Percentiles rank a stretch among this genome's conserved stretches.
phyloP scores from a whole-genome alignment of 2,113 vertebrate species.

The Hydropotes inermis region DNA sequence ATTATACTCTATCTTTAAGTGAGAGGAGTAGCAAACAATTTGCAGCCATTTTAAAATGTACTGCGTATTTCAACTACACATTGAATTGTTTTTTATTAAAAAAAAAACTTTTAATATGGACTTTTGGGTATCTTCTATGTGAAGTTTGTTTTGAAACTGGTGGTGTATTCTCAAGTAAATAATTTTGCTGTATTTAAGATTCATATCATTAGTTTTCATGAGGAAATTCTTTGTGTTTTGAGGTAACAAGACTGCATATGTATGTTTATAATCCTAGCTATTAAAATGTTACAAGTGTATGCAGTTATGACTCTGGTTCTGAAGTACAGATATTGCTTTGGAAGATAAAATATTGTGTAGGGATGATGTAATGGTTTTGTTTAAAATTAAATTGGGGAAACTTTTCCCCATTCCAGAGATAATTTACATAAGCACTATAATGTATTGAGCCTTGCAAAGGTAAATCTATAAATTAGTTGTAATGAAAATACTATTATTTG shows the following conservation, averaged over 20 bases:
- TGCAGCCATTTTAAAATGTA: background rate
- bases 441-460: background rate
- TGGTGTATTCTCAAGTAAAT: slow-evolving; percentile 35
- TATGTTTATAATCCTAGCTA: background rate
- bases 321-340: background rate
- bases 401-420: background rate
- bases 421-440: background rate
- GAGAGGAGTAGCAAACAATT: background rate
- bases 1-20: background rate
- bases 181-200: slow-evolving; percentile 38
- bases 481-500: background rate
- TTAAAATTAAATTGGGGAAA: background rate
- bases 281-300: background rate
- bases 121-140: background rate
- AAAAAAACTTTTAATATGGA: slow-evolving; percentile 13
- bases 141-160: slow-evolving; percentile 19
- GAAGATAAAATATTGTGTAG: background rate
- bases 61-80: background rate
- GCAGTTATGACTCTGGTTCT: background rate
- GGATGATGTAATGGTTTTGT: background rate
- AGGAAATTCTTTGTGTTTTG: background rate
- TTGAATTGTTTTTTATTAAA: background rate
- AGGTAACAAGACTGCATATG: background rate
- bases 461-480: background rate
- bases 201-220: slow-evolving; percentile 33